These are phyloP conservation scores for Bembecia ichneumoniformis DNA, from an alignment of 2,888 invertebrate species.

Conservation along the genomic window DNA sequence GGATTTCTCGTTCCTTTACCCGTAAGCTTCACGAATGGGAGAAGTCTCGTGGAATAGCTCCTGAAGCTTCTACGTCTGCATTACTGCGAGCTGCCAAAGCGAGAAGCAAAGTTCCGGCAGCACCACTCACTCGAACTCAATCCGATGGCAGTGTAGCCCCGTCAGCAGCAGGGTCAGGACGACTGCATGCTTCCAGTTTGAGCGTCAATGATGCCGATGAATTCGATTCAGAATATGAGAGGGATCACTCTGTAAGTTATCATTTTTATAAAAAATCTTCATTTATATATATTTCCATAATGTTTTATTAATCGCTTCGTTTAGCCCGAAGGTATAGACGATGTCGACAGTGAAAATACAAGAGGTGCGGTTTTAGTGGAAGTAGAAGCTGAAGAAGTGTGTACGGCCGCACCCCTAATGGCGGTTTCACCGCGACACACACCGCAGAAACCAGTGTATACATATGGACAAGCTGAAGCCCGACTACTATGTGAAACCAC, in stretches of 20 bases:
- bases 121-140: constrained; percentile 78
- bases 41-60: constrained; percentile 87
- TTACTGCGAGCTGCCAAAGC: constrained; percentile 72
- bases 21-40: constrained; percentile 93
- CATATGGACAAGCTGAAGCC: constrained; percentile 75
- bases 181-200: constrained; percentile 79
- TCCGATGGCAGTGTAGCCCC: constrained; percentile 83
- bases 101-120: constrained; percentile 33
- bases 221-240: constrained; percentile 70
- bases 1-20: constrained; percentile 90
- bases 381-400: constrained; percentile 84
- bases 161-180: constrained; percentile 69
- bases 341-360: constrained; percentile 53
- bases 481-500: constrained; percentile 59
- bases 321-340: constrained; percentile 45
- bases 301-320: not conserved
- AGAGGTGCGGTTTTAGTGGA: constrained; percentile 86
- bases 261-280: not conserved
- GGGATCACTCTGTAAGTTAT: constrained; percentile 47
- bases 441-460: constrained; percentile 82
- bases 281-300: too few relatives aligned
- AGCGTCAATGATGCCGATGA: constrained; percentile 82
- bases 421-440: constrained; percentile 74
- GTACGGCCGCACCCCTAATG: constrained; percentile 81
- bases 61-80: constrained; percentile 88